A percentile compares a stretch with the other conserved stretches of the same genome.
Evolutionary conservation across 2,113 vertebrate genomes (phyloP).

Genomic region (Dinomys branickii): DNA sequence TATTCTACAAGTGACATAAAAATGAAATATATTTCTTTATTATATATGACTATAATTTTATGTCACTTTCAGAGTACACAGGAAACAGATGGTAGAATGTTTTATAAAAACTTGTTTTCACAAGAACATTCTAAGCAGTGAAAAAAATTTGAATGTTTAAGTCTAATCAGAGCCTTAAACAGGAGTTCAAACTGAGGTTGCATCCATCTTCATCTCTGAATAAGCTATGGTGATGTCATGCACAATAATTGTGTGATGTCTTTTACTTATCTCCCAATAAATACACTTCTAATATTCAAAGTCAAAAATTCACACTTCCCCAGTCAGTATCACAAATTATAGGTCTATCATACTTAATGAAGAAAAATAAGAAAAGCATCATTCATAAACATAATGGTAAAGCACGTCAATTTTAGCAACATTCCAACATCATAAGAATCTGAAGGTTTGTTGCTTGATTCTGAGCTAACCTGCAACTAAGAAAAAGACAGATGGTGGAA

Average conservation of each 20-base stretch:
- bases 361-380: conserved; percentile 6
- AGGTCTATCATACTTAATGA: neutral
- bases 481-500: conserved; percentile 53
- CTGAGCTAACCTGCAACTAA: conserved; percentile 9
- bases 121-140: conserved; percentile 56
- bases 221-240: conserved; percentile 44
- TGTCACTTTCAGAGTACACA: conserved; percentile 75
- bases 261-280: conserved; percentile 49
- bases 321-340: neutral
- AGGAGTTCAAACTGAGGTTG: conserved; percentile 77
- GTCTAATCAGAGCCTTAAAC: conserved; percentile 72
- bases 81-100: conserved; percentile 81
- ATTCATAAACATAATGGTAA: neutral
- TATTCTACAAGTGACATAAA: conserved; percentile 75
- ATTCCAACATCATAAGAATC: conserved; percentile 9
- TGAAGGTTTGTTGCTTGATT: neutral
- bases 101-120: conserved; percentile 79
- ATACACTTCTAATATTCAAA: neutral
- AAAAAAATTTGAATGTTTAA: conserved; percentile 74
- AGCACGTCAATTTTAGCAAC: neutral
- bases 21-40: conserved; percentile 80
- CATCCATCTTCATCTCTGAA: conserved; percentile 70
- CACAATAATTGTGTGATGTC: neutral
- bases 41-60: conserved; percentile 77
- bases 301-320: conserved; percentile 4